Evolutionary conservation across 2,797 vertebrate species (phyloP).

Genomic region (Acipenser oxyrinchus): DNA sequence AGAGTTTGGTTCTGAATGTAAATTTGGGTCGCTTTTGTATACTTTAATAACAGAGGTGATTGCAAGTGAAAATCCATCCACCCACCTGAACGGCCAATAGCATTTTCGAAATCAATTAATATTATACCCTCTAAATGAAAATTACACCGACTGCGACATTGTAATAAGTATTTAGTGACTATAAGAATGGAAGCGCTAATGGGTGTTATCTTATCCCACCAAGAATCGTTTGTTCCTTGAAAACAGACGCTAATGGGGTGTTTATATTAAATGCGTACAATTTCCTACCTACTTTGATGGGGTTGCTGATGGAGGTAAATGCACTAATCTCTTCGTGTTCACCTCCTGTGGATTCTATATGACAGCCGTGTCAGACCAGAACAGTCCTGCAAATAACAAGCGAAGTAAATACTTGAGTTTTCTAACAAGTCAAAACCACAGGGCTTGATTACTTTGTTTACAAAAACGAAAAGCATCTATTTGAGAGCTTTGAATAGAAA

Average conservation of each 20-base stretch:
- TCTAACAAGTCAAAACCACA: neutral
- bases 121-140: constrained; percentile 21
- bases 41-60: too few species aligned
- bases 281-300: constrained; percentile 60
- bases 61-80: too few species aligned
- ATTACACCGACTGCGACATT: constrained; percentile 48
- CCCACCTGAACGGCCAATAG: neutral
- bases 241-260: constrained; percentile 46
- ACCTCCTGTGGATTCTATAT: constrained; percentile 52
- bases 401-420: constrained; percentile 20
- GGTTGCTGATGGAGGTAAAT: constrained; percentile 53
- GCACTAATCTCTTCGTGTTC: constrained; percentile 63
- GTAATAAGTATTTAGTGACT: constrained; percentile 39
- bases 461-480: too few species aligned
- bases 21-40: too few species aligned
- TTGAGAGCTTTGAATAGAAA: too few species aligned
- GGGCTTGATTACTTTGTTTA: too few species aligned
- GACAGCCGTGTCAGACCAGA: constrained; percentile 49
- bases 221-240: constrained; percentile 43
- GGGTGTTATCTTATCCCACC: constrained; percentile 49
- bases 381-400: constrained; percentile 57
- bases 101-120: constrained; percentile 5
- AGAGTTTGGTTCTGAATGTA: too few species aligned
- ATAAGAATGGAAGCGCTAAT: constrained; percentile 48
- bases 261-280: constrained; percentile 48